Evolutionary conservation across 2,797 vertebrate species (phyloP).

Genomic region (Cryptoblepharus egeriae): DNA sequence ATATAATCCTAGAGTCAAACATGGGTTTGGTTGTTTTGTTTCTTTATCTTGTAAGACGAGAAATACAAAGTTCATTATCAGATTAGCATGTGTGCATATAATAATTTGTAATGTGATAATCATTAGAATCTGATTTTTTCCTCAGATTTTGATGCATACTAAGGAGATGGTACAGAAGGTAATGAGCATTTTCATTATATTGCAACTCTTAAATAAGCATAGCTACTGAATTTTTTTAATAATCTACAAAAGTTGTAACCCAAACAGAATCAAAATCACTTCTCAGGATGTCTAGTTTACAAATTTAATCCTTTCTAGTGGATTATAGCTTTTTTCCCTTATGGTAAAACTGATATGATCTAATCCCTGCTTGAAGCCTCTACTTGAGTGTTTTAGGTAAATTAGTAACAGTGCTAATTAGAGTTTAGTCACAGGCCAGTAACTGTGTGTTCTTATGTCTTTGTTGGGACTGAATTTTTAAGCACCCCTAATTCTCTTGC

Average conservation of each 20-base stretch:
- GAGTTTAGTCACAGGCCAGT: conserved; percentile 79
- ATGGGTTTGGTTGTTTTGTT: not conserved
- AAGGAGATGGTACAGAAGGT: conserved; percentile 99
- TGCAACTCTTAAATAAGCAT: conserved; percentile 69
- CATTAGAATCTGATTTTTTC: conserved; percentile 64
- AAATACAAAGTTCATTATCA: conserved; percentile 65
- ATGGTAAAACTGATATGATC: conserved; percentile 77
- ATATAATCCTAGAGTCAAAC: not conserved
- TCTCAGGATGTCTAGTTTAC: conserved; percentile 78
- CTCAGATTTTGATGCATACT: conserved; percentile 97
- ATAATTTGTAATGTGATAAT: conserved; percentile 69
- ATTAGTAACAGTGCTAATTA: conserved; percentile 84
- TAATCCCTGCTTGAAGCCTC: conserved; percentile 79
- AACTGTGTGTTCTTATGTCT: conserved; percentile 70
- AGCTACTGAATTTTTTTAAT: conserved; percentile 70
- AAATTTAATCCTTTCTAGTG: conserved; percentile 79
- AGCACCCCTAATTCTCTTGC: conserved; percentile 29
- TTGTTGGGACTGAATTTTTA: conserved; percentile 74
- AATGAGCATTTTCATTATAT: conserved; percentile 72
- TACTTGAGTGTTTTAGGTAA: conserved; percentile 78
- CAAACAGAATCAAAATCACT: conserved; percentile 77
- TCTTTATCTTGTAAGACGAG: conserved; percentile 57
- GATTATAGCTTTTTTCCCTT: conserved; percentile 78
- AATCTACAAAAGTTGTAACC: conserved; percentile 71
- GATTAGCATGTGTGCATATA: conserved; percentile 62